These are phyloP conservation scores for Lamellibrachia columna DNA, from an alignment of 2,888 invertebrate species.

Conservation along the genomic window DNA sequence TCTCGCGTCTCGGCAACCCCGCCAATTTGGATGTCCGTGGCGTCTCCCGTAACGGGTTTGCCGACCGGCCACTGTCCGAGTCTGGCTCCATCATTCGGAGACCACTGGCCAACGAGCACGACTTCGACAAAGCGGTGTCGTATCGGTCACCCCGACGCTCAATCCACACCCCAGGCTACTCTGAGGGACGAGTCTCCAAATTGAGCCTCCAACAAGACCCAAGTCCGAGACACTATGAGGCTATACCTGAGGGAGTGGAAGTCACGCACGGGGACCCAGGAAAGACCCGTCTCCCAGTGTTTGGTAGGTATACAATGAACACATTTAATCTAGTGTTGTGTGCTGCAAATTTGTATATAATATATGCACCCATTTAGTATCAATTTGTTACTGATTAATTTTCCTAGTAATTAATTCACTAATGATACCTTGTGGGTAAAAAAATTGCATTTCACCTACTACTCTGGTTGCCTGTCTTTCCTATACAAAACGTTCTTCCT, in stretches of 20 bases:
- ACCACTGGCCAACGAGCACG: constrained; percentile 50
- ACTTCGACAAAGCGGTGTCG: constrained; percentile 41
- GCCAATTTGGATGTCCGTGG: constrained; percentile 55
- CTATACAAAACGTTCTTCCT: no score
- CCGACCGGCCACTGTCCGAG: constrained; percentile 46
- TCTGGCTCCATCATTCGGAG: constrained; percentile 34
- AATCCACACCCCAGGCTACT: constrained; percentile 40
- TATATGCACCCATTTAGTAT: background rate
- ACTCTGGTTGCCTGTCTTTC: no score
- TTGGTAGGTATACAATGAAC: constrained; percentile 54
- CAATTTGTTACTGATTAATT: background rate
- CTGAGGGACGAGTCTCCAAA: background rate
- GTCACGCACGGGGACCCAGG: constrained; percentile 57
- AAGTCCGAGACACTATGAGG: constrained; percentile 40
- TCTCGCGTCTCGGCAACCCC: constrained; percentile 58
- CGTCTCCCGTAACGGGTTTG: constrained; percentile 40
- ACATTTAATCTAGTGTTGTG: background rate
- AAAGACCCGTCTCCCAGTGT: constrained; percentile 60
- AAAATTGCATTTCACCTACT: no score
- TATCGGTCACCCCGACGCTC: constrained; percentile 48
- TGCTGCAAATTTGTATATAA: constrained; percentile 36
- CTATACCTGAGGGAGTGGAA: constrained; percentile 62
- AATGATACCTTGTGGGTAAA: no score
- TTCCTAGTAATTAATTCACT: background rate
- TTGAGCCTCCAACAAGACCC: constrained; percentile 23